Base-by-base conservation (phyloP, 2,888 invertebrate species). In the Cistogaster globosa region DNA sequence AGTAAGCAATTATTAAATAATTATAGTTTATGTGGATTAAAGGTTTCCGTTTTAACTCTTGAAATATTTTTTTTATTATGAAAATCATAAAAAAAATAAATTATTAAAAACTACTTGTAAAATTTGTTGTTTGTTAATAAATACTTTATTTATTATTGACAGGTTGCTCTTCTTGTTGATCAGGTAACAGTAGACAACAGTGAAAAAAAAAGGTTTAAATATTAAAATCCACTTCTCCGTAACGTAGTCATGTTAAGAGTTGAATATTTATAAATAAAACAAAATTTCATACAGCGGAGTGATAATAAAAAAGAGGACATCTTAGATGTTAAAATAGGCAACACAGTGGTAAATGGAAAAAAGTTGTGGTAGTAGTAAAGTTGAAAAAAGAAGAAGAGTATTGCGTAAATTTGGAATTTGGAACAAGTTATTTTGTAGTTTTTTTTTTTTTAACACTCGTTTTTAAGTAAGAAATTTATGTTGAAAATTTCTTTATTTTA, bases 371-470 rank as follows among this genome's bases (percentile, higher is more conserved):
- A 45, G 53, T 60, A 26, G 42, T 69, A 69, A 51, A 51, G 42
- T 76, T 68, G 45, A 63, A 63, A 57, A 18, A 55, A 67, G 71
- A 84, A 67, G 65, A 53, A 48, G 67, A 77, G 51, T 74, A 65
- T 85, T 85, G 84, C 84, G 74, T 81, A 85, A 85, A 84, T 69
- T 48, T 63, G 20, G 42, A 81, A 85, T 74, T 51, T 85, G 42
- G 77, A 55, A 58, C 76, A 81, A 82, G 65, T 75, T 82, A 36
- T 71, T 65, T 62, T 7, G 22, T 57, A 36, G 51, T 68, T 68
- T 26, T 45, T 63, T 38, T 42, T 36, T 32, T 20, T 38, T 38
- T 32, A 69, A 42, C 42, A 32, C 38, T 63, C 14, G 26, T 18
- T 63, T 69, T 67, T 0, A 11, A 81, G 26, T 14, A 20, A 14